Percentiles rank a stretch among this genome's conserved stretches.
These are phyloP conservation scores for Phylloscopus collybita DNA, from an alignment of 2,797 vertebrate species.

Conservation along the genomic window DNA sequence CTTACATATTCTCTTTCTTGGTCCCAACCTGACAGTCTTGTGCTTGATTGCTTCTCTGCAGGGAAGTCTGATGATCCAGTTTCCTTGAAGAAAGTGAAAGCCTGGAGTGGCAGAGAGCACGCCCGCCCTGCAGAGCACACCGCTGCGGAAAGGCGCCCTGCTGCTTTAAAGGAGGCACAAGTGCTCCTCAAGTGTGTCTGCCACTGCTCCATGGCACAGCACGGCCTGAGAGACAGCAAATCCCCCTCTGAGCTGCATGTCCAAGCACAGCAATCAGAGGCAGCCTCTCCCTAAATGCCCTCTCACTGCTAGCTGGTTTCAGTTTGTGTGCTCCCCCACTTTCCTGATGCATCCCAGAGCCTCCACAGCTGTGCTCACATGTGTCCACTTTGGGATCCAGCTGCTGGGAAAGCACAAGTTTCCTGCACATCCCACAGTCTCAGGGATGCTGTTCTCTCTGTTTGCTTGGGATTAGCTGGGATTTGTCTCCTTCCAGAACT, in stretches of 20 bases:
- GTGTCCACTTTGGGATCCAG: neutral
- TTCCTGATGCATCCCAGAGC: neutral
- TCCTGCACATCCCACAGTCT: neutral
- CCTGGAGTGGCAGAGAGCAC: neutral
- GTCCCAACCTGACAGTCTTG: neutral
- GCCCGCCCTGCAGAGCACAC: constrained; percentile 16
- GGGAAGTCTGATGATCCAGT: constrained; percentile 30
- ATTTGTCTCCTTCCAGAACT: neutral
- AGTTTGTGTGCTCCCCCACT: neutral
- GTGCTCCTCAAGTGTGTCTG: neutral
- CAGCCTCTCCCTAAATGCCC: neutral
- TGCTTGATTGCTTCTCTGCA: constrained; percentile 55
- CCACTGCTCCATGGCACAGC: neutral
- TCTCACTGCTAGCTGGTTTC: neutral
- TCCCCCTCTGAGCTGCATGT: neutral
- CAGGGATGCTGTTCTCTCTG: neutral
- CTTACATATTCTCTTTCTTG: neutral
- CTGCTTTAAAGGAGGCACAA: neutral
- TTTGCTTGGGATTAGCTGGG: neutral
- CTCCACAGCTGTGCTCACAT: fast-evolving
- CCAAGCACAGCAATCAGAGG: neutral
- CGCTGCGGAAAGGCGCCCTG: neutral
- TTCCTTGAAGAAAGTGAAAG: constrained; percentile 39
- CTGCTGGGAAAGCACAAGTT: neutral
- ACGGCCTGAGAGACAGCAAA: neutral